Evolutionary conservation across 1,140 invertebrate species (phyloP), one percentile per base, ranked within the genome.

Genomic region (Euglossa dilemma): DNA sequence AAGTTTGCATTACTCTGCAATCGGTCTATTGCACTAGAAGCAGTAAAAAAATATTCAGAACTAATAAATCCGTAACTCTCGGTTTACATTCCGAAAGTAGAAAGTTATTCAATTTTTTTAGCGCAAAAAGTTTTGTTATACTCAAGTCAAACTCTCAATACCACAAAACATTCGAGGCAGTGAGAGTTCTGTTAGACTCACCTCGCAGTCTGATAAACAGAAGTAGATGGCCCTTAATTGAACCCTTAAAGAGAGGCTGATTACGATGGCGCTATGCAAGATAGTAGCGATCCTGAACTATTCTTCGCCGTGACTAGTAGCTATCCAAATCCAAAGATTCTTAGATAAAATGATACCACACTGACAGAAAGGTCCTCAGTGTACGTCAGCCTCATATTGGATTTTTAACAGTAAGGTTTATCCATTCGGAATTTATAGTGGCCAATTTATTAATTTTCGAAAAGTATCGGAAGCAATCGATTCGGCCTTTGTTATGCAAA

Each of bases 311-410:
- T 14, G 50, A 20, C 11, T 85, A 1, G 73, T 20, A 1, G 89
- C 43, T 0, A 50, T 47, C 89, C 89, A 90, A 14, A 76, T 4
- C 89, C 90, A n/a, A 83, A 57, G 9, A 69, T 14, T 11, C 73
- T 84, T 83, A 90, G 85, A 20, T 84, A 71, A 70, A 90, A 81
- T 6, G 52, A 28, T 23, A 71, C 36, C 2, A 90, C 2, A 9
- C 47, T 84, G 47, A 90, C 79, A 16, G 89, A 90, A 4, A 83
- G 1, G 45, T 80, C 87, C 47, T 66, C 67, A 25, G 9, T 18
- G 0, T 54, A 8, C 14, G 23, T 28, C 25, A 7, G 25, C 1
- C 50, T 61, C 75, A 78, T 84, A 36, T 2, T 76, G 54, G 18
- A 72, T 18, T 57, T 36, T 36, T 9, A 54, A 16, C n/a, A 6